These are phyloP conservation scores for Microplitis demolitor DNA, from an alignment of 1,140 invertebrate species.

Conservation along the genomic window DNA sequence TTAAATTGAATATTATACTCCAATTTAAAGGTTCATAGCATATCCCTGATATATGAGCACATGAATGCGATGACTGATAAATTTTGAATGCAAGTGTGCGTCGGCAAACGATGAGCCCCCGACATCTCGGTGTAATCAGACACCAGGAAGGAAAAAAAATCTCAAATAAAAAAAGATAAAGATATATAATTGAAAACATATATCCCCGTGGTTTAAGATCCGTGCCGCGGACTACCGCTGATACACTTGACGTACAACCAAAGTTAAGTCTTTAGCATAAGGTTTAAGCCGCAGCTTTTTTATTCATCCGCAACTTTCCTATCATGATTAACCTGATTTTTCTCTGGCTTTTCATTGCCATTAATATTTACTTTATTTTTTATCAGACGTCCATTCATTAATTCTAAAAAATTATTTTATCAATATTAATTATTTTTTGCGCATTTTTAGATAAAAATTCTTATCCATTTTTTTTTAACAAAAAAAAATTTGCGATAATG, in stretches of 20 bases:
- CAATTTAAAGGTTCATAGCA: constrained; percentile 47
- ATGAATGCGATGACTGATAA: constrained; percentile 20
- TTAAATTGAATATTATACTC: constrained; percentile 40
- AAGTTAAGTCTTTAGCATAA: too few species aligned
- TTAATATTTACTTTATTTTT: background rate
- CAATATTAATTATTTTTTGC: background rate
- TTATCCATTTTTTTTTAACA: too few species aligned
- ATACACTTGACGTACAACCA: background rate
- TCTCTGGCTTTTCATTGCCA: background rate
- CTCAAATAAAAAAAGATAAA: constrained; percentile 21
- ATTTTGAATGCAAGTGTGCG: constrained; percentile 12
- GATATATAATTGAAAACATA: constrained; percentile 55
- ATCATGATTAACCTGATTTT: too few species aligned
- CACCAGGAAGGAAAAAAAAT: constrained; percentile 43
- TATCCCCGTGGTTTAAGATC: constrained; percentile 47
- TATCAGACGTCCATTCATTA: too few species aligned
- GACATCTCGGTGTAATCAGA: constrained; percentile 63
- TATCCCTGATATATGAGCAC: constrained; percentile 31
- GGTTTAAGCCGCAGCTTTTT: too few species aligned
- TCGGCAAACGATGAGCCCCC: constrained; percentile 43
- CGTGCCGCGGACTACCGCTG: constrained; percentile 45
- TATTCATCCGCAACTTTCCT: too few species aligned
- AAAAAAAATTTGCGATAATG: too few species aligned
- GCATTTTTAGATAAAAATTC: too few species aligned
- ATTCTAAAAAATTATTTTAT: too few species aligned